Evolutionary conservation across 2,888 invertebrate species (phyloP).

Genomic region (Hedychridium roseum): DNA sequence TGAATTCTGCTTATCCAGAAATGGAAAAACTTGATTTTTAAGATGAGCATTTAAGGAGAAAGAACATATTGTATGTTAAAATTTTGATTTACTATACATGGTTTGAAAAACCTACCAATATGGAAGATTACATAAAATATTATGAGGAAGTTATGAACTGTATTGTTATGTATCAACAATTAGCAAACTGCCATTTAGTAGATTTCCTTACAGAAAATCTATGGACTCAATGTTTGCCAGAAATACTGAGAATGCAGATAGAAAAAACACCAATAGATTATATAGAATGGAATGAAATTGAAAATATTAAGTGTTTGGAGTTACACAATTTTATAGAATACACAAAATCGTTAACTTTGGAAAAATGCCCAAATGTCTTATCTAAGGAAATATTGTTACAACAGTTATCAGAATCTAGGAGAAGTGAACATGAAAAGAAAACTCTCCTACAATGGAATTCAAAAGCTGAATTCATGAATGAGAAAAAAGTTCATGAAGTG

Average conservation of each 20-base stretch:
- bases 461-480: slow-evolving; percentile 73
- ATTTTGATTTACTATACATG: not conserved
- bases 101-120: not conserved
- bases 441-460: too few relatives aligned
- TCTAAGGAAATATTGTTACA: slow-evolving; percentile 45
- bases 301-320: slow-evolving; percentile 11
- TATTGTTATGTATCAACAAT: slow-evolving; percentile 68
- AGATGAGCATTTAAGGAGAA: slow-evolving; percentile 39
- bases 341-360: slow-evolving; percentile 44
- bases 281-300: slow-evolving; percentile 12
- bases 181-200: slow-evolving; percentile 83
- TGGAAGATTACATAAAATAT: slow-evolving; percentile 46
- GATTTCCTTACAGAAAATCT: slow-evolving; percentile 74
- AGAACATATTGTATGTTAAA: not conserved
- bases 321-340: slow-evolving; percentile 35
- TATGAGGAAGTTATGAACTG: slow-evolving; percentile 66
- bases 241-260: slow-evolving; percentile 59
- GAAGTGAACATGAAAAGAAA: not conserved
- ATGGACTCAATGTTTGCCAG: slow-evolving; percentile 71
- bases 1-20: slow-evolving; percentile 68
- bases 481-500: slow-evolving; percentile 82
- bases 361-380: slow-evolving; percentile 34
- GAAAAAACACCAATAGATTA: slow-evolving; percentile 13
- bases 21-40: slow-evolving; percentile 70
- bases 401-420: slow-evolving; percentile 63